Conservation (phyloP, 2,113 vertebrate genomes). For the Apaloderma vittatum region DNA sequence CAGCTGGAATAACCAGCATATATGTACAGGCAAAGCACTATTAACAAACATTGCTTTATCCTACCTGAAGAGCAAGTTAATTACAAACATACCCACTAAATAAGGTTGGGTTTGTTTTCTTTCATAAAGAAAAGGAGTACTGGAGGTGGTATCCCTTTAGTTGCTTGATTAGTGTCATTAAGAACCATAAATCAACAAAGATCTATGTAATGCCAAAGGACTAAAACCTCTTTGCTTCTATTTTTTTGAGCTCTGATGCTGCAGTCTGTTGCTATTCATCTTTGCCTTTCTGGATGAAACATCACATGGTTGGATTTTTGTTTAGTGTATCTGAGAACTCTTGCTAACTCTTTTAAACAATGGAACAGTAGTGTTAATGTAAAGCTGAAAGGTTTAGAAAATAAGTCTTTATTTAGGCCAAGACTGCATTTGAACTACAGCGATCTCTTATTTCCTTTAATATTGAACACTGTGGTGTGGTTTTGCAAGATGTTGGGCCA, state of each 20-base stretch:
- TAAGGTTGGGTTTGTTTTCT: not conserved
- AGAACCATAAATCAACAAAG: not conserved
- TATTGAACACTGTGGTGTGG: not conserved
- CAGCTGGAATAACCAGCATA: not conserved
- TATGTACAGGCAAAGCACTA: not conserved
- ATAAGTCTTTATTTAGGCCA: not conserved
- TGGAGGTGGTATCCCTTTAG: not conserved
- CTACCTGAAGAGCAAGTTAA: not conserved
- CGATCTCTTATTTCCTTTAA: not conserved
- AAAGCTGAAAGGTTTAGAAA: not conserved
- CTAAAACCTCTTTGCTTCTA: not conserved
- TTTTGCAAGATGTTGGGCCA: not conserved
- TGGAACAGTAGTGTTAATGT: not conserved
- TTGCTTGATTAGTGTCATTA: not conserved
- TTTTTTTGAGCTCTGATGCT: not conserved
- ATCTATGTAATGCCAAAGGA: not conserved
- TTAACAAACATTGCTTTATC: not conserved
- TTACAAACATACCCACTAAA: not conserved
- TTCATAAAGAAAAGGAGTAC: not conserved
- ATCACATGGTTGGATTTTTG: not conserved
- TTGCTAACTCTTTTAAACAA: not conserved
- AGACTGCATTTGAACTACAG: not conserved
- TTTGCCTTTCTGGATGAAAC: not conserved
- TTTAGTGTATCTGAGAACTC: not conserved
- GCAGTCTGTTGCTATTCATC: not conserved